Percentiles rank a stretch among this genome's conserved stretches.
Evolutionary conservation across 2,888 invertebrate species (phyloP).

Genomic region (Zaprionus obscuricornis): DNA sequence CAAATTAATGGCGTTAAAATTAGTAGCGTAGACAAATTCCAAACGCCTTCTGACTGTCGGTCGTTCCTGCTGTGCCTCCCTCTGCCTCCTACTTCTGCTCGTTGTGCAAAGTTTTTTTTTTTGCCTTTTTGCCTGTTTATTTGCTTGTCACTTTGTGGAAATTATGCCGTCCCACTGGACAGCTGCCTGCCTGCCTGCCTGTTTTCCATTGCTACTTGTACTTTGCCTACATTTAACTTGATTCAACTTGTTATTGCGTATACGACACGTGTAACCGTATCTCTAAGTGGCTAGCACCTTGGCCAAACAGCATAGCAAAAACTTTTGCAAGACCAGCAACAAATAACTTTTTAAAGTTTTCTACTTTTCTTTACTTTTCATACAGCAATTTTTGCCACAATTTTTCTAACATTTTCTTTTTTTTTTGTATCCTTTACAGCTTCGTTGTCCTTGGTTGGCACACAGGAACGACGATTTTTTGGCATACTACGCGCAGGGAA

Average conservation of each 20-base stretch:
- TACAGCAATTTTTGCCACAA: constrained; percentile 10
- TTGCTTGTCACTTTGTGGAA: constrained; percentile 71
- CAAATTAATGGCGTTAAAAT: constrained; percentile 75
- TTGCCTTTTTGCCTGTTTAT: constrained; percentile 51
- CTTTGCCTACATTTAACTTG: too few relatives aligned
- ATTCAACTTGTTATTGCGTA: too few relatives aligned
- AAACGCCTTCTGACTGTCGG: constrained; percentile 7
- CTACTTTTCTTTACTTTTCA: not conserved
- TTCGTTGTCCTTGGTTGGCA: constrained; percentile 29
- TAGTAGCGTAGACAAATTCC: constrained; percentile 57
- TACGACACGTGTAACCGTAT: constrained; percentile 67
- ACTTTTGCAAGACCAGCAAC: too few relatives aligned
- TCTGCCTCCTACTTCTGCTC: constrained; percentile 5
- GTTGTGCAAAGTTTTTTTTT: constrained; percentile 50
- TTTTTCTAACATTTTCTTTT: constrained; percentile 18
- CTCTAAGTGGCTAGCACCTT: constrained; percentile 45
- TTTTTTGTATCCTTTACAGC: constrained; percentile 23
- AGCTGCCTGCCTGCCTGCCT: constrained; percentile 5
- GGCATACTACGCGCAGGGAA: constrained; percentile 63
- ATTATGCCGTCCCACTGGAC: constrained; percentile 50
- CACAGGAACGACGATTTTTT: constrained; percentile 63
- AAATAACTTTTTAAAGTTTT: constrained; percentile 55
- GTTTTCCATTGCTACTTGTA: too few relatives aligned
- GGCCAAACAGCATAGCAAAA: too few relatives aligned
- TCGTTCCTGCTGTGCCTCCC: too few relatives aligned